A percentile compares a stretch with the other conserved stretches of the same genome.
phyloP scores from a whole-genome alignment of 2,113 vertebrate genomes.

The Gymnorhina tibicen region DNA sequence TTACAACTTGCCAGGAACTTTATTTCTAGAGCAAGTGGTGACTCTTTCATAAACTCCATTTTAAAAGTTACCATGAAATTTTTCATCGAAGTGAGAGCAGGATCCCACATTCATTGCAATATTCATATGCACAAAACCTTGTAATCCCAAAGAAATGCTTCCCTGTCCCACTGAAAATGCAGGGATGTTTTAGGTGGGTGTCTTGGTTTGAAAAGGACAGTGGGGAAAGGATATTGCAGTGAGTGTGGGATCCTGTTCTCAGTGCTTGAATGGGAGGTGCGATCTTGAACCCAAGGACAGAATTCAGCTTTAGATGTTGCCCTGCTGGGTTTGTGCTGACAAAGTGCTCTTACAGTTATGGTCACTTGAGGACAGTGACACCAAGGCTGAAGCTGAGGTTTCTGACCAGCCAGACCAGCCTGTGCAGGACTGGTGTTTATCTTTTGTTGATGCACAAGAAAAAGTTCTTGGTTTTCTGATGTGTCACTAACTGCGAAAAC shows the following conservation, averaged over 20 bases:
- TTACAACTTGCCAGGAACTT: background rate
- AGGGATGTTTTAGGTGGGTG: background rate
- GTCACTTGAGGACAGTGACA: background rate
- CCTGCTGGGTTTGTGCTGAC: background rate
- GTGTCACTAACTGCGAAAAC: background rate
- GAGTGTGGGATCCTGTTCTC: background rate
- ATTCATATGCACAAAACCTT: background rate
- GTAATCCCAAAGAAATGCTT: background rate
- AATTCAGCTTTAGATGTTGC: background rate
- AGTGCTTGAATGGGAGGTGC: background rate
- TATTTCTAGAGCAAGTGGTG: background rate
- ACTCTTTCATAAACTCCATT: background rate
- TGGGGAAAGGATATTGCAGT: background rate
- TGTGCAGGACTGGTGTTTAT: background rate
- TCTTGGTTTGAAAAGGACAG: no score
- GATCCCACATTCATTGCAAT: background rate
- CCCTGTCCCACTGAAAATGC: background rate
- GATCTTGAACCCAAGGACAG: background rate
- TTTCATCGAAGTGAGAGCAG: background rate
- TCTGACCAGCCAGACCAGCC: background rate
- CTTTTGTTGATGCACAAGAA: background rate
- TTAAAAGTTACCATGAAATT: background rate
- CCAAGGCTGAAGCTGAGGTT: background rate
- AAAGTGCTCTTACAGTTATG: background rate
- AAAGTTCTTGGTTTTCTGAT: background rate